phyloP scores from a whole-genome alignment of 2,888 invertebrate species.

The Stenichneumon culpator region DNA sequence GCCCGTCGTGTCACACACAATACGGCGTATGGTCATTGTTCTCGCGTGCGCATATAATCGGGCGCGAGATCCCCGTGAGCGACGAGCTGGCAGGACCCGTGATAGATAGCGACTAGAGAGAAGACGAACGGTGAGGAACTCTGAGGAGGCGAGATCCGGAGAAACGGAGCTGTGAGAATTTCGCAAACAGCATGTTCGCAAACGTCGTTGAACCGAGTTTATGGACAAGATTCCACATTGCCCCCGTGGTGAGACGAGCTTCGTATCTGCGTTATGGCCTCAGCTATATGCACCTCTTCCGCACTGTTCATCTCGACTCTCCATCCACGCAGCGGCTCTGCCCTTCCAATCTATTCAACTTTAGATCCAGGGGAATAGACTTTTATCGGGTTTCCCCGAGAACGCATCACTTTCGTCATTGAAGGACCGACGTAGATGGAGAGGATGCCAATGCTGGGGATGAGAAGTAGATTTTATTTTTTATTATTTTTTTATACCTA shows the following conservation, averaged over 20 bases:
- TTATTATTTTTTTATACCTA: background rate
- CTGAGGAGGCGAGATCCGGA: background rate
- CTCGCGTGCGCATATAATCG: conserved; percentile 15
- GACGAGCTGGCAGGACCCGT: background rate
- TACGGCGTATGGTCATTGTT: conserved; percentile 37
- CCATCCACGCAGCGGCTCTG: background rate
- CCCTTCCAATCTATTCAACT: conserved; percentile 56
- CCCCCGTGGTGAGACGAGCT: background rate
- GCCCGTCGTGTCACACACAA: background rate
- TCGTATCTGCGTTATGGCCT: background rate
- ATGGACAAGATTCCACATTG: background rate
- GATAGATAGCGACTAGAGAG: conserved; percentile 18
- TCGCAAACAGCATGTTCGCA: conserved; percentile 18
- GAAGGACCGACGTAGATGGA: conserved; percentile 17
- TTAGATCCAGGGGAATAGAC: conserved; percentile 50
- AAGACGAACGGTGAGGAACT: background rate
- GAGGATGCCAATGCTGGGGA: conserved; percentile 11
- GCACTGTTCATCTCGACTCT: conserved; percentile 5
- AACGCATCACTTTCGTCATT: conserved; percentile 19
- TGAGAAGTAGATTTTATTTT: background rate
- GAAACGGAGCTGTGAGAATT: background rate
- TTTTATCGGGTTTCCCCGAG: conserved; percentile 51
- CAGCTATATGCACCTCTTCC: background rate
- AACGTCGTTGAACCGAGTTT: conserved; percentile 13
- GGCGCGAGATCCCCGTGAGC: conserved; percentile 6